Evolutionary conservation across 1,140 invertebrate genomes (phyloP).

Genomic region (Vanessa atalanta): DNA sequence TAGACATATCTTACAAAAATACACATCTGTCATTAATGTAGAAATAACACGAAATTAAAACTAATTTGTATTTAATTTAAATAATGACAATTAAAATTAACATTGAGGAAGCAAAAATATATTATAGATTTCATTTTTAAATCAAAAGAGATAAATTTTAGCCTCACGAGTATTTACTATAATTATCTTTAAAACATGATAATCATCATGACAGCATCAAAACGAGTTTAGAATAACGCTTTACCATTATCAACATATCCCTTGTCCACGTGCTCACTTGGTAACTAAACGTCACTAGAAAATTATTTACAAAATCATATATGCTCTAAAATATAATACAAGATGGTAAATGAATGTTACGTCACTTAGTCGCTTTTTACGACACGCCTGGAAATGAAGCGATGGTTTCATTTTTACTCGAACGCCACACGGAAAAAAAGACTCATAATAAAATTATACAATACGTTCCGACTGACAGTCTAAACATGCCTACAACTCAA

Average conservation of each 20-base stretch:
- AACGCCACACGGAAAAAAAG: conserved; percentile 14
- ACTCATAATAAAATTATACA: not conserved
- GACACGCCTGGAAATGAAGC: conserved; percentile 15
- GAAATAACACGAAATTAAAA: too few species aligned
- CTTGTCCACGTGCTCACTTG: conserved; percentile 10
- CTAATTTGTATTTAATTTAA: too few species aligned
- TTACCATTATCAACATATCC: conserved; percentile 3
- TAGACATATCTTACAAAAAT: too few species aligned
- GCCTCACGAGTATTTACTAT: not conserved
- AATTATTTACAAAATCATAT: conserved; percentile 6
- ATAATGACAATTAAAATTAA: too few species aligned
- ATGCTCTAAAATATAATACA: not conserved
- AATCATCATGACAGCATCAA: not conserved
- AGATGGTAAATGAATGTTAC: not conserved
- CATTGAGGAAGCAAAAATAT: too few species aligned
- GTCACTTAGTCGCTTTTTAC: conserved; percentile 25
- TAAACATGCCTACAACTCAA: not conserved
- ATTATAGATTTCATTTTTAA: too few species aligned
- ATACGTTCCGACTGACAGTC: not conserved
- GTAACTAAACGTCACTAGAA: not conserved
- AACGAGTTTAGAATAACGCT: conserved; percentile 9
- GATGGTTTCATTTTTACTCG: conserved; percentile 24
- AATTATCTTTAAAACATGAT: not conserved
- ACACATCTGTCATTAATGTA: too few species aligned
- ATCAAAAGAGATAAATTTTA: not conserved